phyloP scores from a whole-genome alignment of 2,888 invertebrate genomes.

The Helleia helle region DNA sequence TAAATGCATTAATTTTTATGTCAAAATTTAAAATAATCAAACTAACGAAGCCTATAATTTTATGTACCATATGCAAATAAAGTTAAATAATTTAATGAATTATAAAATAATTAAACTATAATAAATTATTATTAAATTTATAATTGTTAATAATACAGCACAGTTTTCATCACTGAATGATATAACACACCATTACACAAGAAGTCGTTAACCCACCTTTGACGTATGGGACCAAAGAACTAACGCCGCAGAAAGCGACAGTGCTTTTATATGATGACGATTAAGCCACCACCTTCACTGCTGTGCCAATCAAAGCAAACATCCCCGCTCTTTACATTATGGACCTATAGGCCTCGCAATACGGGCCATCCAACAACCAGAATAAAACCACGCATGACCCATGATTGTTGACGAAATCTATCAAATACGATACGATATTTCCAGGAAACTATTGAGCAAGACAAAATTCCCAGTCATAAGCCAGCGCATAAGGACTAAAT shows the following conservation, averaged over 20 bases:
- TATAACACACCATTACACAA: constrained; percentile 10
- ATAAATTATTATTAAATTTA: too few species aligned
- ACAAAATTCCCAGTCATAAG: constrained; percentile 20
- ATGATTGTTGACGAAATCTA: constrained; percentile 20
- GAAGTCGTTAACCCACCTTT: constrained; percentile 63
- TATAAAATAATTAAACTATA: too few species aligned
- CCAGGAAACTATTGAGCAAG: constrained; percentile 50
- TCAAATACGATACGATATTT: constrained; percentile 30
- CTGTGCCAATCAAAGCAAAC: constrained; percentile 36
- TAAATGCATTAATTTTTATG: too few species aligned
- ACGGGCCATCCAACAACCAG: constrained; percentile 16
- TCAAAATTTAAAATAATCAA: too few species aligned
- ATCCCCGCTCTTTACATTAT: constrained; percentile 31
- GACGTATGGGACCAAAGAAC: constrained; percentile 58
- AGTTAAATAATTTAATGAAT: too few species aligned
- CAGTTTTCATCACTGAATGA: neutral
- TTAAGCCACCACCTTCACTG: constrained; percentile 59
- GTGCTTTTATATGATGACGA: constrained; percentile 61
- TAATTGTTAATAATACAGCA: neutral
- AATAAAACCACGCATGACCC: constrained; percentile 8
- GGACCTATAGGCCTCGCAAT: constrained; percentile 31
- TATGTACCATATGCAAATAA: too few species aligned
- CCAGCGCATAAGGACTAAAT: neutral
- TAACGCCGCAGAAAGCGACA: constrained; percentile 61
- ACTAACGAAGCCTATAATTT: too few species aligned